A percentile compares a stretch with the other conserved stretches of the same genome.
These are phyloP conservation scores for Drepanosiphum platanoidis DNA, from an alignment of 2,888 invertebrate species.

Conservation along the genomic window DNA sequence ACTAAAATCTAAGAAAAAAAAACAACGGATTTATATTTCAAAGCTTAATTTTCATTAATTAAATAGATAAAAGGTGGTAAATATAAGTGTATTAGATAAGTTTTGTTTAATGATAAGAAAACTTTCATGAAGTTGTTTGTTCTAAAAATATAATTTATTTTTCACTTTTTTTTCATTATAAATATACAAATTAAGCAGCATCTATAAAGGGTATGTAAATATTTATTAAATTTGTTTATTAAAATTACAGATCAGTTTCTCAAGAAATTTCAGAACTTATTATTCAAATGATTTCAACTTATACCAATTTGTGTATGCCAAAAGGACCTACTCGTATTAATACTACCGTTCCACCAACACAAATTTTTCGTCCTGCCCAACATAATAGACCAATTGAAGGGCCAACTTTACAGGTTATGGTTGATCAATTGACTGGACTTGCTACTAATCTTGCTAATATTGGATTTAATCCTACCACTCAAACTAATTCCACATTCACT, in stretches of 20 bases:
- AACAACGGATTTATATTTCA: too few relatives aligned
- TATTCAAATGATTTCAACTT: conserved; percentile 83
- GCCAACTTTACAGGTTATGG: conserved; percentile 76
- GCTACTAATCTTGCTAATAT: conserved; percentile 81
- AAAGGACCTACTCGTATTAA: conserved; percentile 69
- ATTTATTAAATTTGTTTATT: background rate
- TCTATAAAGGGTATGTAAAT: too few relatives aligned
- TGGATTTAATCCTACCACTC: conserved; percentile 72
- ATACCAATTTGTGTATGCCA: conserved; percentile 81
- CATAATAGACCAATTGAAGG: conserved; percentile 75
- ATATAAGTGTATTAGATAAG: too few relatives aligned
- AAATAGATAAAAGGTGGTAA: too few relatives aligned
- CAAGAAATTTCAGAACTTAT: conserved; percentile 89
- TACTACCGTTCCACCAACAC: conserved; percentile 69
- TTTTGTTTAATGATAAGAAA: too few relatives aligned
- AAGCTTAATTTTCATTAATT: too few relatives aligned
- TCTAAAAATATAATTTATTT: too few relatives aligned
- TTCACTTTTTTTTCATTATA: too few relatives aligned
- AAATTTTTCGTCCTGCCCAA: conserved; percentile 73
- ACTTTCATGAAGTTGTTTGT: too few relatives aligned
- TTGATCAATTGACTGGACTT: conserved; percentile 79
- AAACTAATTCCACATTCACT: conserved; percentile 78
- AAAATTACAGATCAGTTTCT: conserved; percentile 73
- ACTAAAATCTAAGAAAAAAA: too few relatives aligned
- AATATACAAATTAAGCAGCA: too few relatives aligned